Evolutionary conservation across 2,113 vertebrate genomes (phyloP).

Genomic region (Suncus etruscus): DNA sequence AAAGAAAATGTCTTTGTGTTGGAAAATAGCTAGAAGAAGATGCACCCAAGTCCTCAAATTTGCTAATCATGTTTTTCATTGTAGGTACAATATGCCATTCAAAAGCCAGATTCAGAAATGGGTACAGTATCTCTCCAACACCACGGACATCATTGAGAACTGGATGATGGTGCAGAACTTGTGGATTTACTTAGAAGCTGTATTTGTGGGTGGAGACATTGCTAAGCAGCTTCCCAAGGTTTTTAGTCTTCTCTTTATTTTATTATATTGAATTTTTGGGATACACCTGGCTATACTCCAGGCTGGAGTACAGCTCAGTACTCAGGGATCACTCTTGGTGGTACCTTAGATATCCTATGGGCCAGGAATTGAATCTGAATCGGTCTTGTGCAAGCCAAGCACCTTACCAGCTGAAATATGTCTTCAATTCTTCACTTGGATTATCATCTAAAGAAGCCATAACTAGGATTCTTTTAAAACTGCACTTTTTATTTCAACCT

Average conservation of each 20-base stretch:
- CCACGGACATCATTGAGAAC: constrained; percentile 95
- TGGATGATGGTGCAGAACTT: constrained; percentile 98
- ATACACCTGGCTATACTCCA: too few relatives aligned
- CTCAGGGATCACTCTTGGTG: too few relatives aligned
- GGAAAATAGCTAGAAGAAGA: neutral
- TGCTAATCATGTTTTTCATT: constrained; percentile 27
- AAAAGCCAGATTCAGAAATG: constrained; percentile 98
- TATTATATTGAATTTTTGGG: neutral
- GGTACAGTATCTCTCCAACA: constrained; percentile 96
- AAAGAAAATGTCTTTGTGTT: neutral
- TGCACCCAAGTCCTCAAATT: neutral
- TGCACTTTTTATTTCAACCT: neutral
- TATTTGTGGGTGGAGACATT: constrained; percentile 97
- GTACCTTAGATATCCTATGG: too few relatives aligned
- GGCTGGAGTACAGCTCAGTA: too few relatives aligned
- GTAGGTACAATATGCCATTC: constrained; percentile 96
- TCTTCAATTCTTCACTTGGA: too few relatives aligned
- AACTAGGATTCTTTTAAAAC: neutral
- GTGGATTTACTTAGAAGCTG: constrained; percentile 98
- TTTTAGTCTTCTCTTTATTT: constrained; percentile 39
- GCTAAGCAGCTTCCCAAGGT: constrained; percentile 99
- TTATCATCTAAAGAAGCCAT: neutral
- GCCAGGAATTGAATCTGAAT: too few relatives aligned
- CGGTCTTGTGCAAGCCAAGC: too few relatives aligned
- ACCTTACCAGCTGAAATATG: too few relatives aligned